These are phyloP conservation scores for Poliocrania exsul DNA, from an alignment of 2,797 vertebrate genomes.

Conservation along the genomic window DNA sequence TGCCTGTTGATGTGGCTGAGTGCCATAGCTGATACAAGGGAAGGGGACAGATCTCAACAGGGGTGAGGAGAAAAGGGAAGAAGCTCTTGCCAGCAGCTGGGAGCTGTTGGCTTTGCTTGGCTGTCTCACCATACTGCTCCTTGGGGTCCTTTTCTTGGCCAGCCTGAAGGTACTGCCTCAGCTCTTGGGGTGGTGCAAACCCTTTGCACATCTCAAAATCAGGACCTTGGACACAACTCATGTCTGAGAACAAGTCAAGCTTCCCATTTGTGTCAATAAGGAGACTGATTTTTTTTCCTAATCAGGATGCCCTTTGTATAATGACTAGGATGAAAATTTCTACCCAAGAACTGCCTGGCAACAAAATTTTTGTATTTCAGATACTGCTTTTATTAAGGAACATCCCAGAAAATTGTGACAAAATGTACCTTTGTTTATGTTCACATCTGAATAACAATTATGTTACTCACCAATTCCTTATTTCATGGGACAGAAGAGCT, in stretches of 20 bases:
- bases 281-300: neutral
- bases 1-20: neutral
- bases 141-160: neutral
- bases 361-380: neutral
- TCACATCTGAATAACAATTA: neutral
- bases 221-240: neutral
- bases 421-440: neutral
- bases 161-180: neutral
- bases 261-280: neutral
- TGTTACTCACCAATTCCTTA: neutral
- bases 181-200: neutral
- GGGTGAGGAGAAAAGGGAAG: neutral
- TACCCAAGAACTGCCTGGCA: neutral
- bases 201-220: neutral
- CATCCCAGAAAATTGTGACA: neutral
- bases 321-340: neutral
- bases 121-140: neutral
- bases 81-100: neutral
- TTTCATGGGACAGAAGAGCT: neutral
- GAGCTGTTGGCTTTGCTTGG: neutral
- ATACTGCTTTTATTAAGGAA: neutral
- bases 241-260: neutral
- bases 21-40: neutral
- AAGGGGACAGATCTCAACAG: neutral
- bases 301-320: neutral